phyloP scores from a whole-genome alignment of 2,113 vertebrate genomes.

The Falco punctatus region DNA sequence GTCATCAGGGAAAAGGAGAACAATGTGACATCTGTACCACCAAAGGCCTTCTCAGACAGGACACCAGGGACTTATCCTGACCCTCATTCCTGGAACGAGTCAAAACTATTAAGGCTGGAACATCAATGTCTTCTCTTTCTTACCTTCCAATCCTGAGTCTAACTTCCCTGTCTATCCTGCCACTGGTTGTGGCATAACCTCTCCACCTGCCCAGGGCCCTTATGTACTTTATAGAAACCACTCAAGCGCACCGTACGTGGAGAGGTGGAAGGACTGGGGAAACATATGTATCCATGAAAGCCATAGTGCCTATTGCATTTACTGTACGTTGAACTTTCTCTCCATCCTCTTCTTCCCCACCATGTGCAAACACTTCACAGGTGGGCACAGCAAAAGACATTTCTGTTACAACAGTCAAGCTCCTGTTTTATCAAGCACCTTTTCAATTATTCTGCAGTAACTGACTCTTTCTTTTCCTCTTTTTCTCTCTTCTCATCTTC shows the following conservation, averaged over 20 bases:
- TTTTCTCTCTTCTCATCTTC: background rate
- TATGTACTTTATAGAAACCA: background rate
- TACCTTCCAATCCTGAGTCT: background rate
- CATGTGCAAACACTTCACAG: accelerated
- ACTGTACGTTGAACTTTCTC: background rate
- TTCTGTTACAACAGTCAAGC: background rate
- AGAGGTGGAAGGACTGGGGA: background rate
- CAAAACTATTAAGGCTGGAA: background rate
- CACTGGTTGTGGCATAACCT: background rate
- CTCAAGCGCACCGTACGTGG: accelerated
- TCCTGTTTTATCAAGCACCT: background rate
- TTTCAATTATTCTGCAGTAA: background rate
- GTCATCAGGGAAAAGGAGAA: background rate
- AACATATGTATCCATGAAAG: background rate
- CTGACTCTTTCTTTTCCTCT: background rate
- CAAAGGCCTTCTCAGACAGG: background rate
- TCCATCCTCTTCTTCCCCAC: background rate
- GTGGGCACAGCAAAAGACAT: background rate
- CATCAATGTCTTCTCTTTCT: background rate
- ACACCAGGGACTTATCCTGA: background rate
- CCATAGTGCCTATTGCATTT: background rate
- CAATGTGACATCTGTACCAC: background rate
- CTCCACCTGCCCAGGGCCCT: background rate
- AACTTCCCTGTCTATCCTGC: background rate
- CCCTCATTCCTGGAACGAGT: background rate